Conservation (phyloP, 2,113 vertebrate genomes). For the Serilophus lunatus region DNA sequence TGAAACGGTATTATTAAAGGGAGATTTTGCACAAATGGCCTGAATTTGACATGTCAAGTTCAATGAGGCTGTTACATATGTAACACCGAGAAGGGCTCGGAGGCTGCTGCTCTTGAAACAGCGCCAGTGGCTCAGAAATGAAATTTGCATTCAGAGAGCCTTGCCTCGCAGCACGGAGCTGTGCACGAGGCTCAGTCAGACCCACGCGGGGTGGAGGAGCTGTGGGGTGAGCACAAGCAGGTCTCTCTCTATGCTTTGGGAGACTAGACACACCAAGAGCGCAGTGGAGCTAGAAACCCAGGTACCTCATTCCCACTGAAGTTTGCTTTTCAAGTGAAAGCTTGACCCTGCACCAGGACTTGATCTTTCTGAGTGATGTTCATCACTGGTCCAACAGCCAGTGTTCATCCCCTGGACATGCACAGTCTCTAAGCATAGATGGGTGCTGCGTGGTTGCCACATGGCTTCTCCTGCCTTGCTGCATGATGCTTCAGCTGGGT, state of each 20-base stretch:
- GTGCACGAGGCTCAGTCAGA: not conserved
- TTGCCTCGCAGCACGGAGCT: not conserved
- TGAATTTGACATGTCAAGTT: conserved; percentile 96
- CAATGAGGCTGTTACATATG: conserved; percentile 88
- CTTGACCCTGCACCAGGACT: not conserved
- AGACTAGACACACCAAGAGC: not conserved
- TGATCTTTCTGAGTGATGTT: not conserved
- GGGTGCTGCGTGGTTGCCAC: not conserved
- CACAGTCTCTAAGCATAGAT: no score
- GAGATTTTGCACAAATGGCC: conserved; percentile 96
- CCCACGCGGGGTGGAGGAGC: not conserved
- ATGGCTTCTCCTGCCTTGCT: accelerated
- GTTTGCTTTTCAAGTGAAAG: not conserved
- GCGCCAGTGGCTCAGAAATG: conserved; percentile 74
- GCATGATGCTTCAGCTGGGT: not conserved
- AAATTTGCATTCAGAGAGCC: conserved; percentile 74
- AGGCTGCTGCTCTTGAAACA: conserved; percentile 71
- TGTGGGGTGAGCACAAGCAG: accelerated
- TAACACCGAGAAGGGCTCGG: conserved; percentile 72
- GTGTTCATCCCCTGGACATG: accelerated
- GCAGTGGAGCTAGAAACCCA: not conserved
- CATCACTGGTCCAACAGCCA: accelerated
- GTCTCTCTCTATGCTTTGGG: not conserved
- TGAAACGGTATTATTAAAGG: conserved; percentile 93
- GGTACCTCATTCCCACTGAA: not conserved